These are phyloP conservation scores for Cerastis leucographa DNA, from an alignment of 2,888 invertebrate genomes.

Conservation along the genomic window DNA sequence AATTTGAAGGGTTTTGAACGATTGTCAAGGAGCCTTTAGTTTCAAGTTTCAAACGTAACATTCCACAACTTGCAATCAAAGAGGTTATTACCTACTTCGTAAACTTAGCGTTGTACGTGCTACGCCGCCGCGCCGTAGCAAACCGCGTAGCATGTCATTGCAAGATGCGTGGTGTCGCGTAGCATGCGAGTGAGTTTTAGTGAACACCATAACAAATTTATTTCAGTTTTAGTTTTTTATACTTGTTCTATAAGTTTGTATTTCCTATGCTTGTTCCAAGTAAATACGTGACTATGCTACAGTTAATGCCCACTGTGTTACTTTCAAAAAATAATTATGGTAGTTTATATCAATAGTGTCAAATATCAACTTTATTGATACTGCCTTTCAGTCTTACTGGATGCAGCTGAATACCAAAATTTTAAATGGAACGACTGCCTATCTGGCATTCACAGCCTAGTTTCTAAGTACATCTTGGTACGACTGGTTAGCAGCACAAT, in stretches of 20 bases:
- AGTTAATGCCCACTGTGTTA: neutral
- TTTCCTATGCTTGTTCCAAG: neutral
- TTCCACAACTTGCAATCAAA: neutral
- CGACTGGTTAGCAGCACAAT: neutral
- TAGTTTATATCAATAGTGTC: no score
- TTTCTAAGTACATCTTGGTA: neutral
- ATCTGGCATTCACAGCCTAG: no score
- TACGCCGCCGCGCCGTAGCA: constrained; percentile 49
- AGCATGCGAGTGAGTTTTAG: neutral
- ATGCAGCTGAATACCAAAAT: neutral
- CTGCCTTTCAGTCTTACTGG: neutral
- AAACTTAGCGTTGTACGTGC: neutral
- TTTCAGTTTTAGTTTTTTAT: neutral
- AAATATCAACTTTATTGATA: neutral
- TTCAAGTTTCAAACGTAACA: neutral
- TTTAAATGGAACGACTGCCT: no score
- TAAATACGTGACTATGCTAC: neutral
- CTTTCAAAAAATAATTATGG: no score
- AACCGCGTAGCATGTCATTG: neutral
- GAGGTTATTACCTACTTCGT: neutral
- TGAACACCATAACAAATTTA: neutral
- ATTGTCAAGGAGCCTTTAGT: neutral
- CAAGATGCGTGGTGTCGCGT: neutral
- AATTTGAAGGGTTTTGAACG: neutral
- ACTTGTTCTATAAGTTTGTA: neutral